phyloP scores from a whole-genome alignment of 2,113 vertebrate genomes.

The Oostethus manadensis region DNA sequence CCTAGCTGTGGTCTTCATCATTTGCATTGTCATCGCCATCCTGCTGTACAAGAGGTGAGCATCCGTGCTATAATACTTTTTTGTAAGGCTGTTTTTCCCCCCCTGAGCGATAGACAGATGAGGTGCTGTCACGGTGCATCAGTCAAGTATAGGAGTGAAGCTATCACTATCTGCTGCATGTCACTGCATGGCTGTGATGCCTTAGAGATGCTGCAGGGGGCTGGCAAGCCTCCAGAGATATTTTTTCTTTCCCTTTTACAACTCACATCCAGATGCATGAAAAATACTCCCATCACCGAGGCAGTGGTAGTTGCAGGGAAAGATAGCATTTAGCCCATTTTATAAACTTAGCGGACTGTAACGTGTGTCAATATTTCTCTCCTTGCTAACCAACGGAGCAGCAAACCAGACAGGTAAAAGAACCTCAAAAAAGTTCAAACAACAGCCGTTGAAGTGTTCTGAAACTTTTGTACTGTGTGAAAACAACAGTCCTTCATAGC shows the following conservation, averaged over 20 bases:
- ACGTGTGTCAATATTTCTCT: constrained; percentile 71
- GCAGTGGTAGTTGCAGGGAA: too few relatives aligned
- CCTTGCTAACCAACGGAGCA: constrained; percentile 90
- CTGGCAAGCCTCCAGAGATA: background rate
- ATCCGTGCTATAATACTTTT: background rate
- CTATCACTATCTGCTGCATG: background rate
- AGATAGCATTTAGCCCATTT: background rate
- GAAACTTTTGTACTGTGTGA: constrained; percentile 1
- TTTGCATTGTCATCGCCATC: constrained; percentile 98
- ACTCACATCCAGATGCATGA: too few relatives aligned
- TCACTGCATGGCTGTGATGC: background rate
- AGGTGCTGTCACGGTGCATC: constrained; percentile 1
- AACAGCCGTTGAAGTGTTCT: background rate
- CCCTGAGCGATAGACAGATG: constrained; percentile 1
- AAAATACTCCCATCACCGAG: too few relatives aligned
- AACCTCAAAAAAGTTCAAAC: background rate
- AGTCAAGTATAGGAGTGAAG: constrained; percentile 5
- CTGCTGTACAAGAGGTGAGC: constrained; percentile 97
- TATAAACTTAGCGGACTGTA: constrained; percentile 61
- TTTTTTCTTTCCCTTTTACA: too few relatives aligned
- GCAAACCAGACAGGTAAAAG: constrained; percentile 99
- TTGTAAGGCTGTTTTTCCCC: background rate
- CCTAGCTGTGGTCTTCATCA: constrained; percentile 97
- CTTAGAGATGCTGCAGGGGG: background rate
- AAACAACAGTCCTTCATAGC: background rate